A percentile compares a stretch with the other conserved stretches of the same genome.
These are phyloP conservation scores for Exocentrus adspersus DNA, from an alignment of 2,888 invertebrate genomes.

Conservation along the genomic window DNA sequence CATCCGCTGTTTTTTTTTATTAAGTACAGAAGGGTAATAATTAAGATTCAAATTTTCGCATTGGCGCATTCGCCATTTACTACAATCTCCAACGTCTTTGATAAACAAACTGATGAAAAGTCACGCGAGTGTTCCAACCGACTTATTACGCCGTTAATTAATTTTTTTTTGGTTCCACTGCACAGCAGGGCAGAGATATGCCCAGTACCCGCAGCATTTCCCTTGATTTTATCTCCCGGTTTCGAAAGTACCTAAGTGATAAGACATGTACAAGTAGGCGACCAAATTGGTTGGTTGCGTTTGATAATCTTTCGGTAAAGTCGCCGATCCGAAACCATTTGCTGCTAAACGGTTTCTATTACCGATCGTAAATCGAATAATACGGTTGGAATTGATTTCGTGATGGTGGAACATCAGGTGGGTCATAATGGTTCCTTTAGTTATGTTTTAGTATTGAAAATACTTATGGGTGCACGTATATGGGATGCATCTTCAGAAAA, in stretches of 20 bases:
- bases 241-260: constrained; percentile 20
- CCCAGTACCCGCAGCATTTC: constrained; percentile 5
- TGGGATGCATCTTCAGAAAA: too few relatives aligned
- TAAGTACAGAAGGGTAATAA: too few relatives aligned
- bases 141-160: background rate
- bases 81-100: background rate
- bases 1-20: too few relatives aligned
- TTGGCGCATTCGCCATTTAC: too few relatives aligned
- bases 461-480: too few relatives aligned
- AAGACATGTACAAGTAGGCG: too few relatives aligned
- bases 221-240: constrained; percentile 10
- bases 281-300: background rate
- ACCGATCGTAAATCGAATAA: constrained; percentile 7
- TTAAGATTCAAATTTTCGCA: too few relatives aligned
- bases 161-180: constrained; percentile 2
- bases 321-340: background rate
- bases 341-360: constrained; percentile 5
- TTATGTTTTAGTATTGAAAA: too few relatives aligned
- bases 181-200: constrained; percentile 12
- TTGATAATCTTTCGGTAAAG: constrained; percentile 6
- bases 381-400: background rate
- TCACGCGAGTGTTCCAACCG: background rate
- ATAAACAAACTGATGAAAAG: background rate
- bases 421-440: background rate
- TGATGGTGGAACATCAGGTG: constrained; percentile 1